Evolutionary conservation across 1,140 invertebrate genomes (phyloP).

Genomic region (Vollenhovia emeryi): DNA sequence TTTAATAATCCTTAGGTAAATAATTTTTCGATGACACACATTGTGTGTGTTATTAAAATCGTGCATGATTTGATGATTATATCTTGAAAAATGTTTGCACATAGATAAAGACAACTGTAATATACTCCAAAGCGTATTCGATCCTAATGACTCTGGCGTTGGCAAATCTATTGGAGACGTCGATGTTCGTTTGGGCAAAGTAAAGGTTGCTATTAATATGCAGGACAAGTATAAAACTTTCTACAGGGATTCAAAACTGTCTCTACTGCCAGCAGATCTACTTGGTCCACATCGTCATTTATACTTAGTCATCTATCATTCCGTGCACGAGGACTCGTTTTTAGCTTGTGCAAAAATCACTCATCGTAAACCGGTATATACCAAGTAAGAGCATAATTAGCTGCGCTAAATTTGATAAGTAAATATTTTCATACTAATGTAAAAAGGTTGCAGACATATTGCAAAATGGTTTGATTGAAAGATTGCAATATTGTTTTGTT

Average conservation of each 20-base stretch:
- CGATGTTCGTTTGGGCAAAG: slow-evolving; percentile 90
- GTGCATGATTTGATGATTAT: neutral
- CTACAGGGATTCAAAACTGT: slow-evolving; percentile 89
- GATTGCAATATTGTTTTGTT: no score
- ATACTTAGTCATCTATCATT: slow-evolving; percentile 94
- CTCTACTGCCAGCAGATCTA: slow-evolving; percentile 88
- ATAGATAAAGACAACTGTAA: slow-evolving; percentile 90
- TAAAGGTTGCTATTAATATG: slow-evolving; percentile 89
- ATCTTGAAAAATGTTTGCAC: neutral
- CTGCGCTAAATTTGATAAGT: neutral
- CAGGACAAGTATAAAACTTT: slow-evolving; percentile 86
- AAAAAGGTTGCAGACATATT: no score
- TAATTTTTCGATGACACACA: neutral
- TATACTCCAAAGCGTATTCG: slow-evolving; percentile 93
- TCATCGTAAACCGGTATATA: slow-evolving; percentile 87
- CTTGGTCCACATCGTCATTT: slow-evolving; percentile 90
- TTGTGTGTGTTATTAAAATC: neutral
- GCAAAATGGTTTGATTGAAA: no score
- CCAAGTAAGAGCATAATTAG: slow-evolving; percentile 88
- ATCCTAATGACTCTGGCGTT: slow-evolving; percentile 90
- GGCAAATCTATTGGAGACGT: slow-evolving; percentile 93
- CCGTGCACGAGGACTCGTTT: slow-evolving; percentile 91
- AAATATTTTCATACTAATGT: neutral
- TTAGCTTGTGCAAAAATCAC: slow-evolving; percentile 94
- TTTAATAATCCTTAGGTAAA: neutral